Evolutionary conservation across 2,797 vertebrate genomes (phyloP), one percentile per base, ranked within the genome.

Genomic region (Gymnocypris eckloni): DNA sequence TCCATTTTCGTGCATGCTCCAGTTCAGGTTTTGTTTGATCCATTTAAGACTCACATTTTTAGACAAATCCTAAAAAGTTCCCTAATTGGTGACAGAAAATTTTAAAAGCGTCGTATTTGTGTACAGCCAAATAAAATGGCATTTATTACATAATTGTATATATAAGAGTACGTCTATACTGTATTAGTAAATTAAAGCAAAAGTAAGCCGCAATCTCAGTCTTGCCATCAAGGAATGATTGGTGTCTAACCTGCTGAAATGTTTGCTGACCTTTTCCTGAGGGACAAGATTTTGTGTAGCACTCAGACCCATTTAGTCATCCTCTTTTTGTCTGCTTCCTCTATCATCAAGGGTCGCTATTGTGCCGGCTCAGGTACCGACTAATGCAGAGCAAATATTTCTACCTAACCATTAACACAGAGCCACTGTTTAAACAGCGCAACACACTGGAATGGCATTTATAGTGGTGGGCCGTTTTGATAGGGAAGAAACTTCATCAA

Each of bases 351-450:
- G 93, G 90, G 90, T 93, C 92, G 88, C 92, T 92, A 94, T 93
- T 94, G 94, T 96, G 92, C 92, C 90, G 86, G 91, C 88, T 81
- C 64, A 93, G 95, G 94, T 92, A 86, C 89, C 93, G 94, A 94
- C 94, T 97, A 96, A 95, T 96, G 95, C 93, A 94, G 93, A 93
- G 95, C 95, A 97, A 97, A 98, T 95, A 97, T 91, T 91, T 93
- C 78, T 93, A 95, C 92, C 96, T 97, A 97, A 97, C 96, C 95
- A 98, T 98, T 99, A 98, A 98, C 97, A 95, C 90, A 89, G 91
- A 89, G 92, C 91, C 90, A 72, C 92, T 95, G 94, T 95, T 94
- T 95, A 94, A 95, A 93, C 92, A 90, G 90, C 88, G 88, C 90
- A 88, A 95, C 94, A 92, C 92, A 92, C 88, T 91, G 93, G 91